Base-by-base conservation (phyloP, 2,888 invertebrate genomes). In the Fragum whitleyi region DNA sequence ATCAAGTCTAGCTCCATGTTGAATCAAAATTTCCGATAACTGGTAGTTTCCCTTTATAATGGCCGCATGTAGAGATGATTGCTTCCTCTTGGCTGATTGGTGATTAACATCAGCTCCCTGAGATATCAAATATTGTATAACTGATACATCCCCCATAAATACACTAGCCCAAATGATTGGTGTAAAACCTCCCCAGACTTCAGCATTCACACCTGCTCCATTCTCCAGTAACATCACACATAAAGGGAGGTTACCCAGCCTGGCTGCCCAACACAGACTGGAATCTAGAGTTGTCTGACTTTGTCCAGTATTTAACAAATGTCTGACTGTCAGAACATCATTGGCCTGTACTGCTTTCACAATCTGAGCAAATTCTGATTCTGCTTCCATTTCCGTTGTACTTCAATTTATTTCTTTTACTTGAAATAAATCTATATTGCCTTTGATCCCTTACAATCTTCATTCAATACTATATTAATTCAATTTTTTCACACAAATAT, bases 51-150 rank as follows among this genome's bases (percentile, higher is more conserved):
- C 89, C 69, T 87, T 82, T 21, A 88, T 88, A 3, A 81, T 80
- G 11, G 89, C 87, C 36, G 86, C 89, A 84, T 89, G 89, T 14
- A 89, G 57, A 0, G 88, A 78, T 1, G 88, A 88, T 74, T 89
- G 89, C 32, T 79, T 83, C 19, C 86, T 74, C 61, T 86, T 88
- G 14, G 57, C 69, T 11, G 88, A 88, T 14, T 77, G 69, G 32
- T 83, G 84, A 42, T 89, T 84, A 0, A 89, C 77, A 59, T 84
- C 59, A 53, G 82, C 83, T 28, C 88, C 89, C 36, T 70, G 67
- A 3, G 68, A 21, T 23, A 89, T 74, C 16, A 89, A 77, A 65
- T 79, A 79, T 1, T 70, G 62, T 9, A 89, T 26, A 1, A 87
- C 73, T 21, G 79, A 70, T 5, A 62, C n/a, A 62, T 86, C 76